Evolutionary conservation across 2,797 vertebrate genomes (phyloP).

Genomic region (Onychomys torridus): DNA sequence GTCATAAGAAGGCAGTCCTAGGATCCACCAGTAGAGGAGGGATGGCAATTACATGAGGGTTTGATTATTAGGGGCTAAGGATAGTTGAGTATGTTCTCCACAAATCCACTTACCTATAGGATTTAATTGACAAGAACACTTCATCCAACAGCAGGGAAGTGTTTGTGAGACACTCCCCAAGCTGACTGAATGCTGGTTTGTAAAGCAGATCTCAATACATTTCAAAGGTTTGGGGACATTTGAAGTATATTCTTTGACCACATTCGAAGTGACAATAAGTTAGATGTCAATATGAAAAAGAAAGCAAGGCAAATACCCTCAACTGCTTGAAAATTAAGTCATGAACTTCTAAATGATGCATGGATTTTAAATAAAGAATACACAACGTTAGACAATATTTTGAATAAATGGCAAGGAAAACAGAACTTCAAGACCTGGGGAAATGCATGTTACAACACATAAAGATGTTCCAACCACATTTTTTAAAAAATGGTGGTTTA

Average conservation of each 20-base stretch:
- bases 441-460: not conserved
- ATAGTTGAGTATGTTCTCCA: not conserved
- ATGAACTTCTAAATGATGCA: constrained; percentile 22
- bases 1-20: not conserved
- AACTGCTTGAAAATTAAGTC: constrained; percentile 40
- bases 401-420: constrained; percentile 10
- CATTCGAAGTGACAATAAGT: constrained; percentile 64
- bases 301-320: not conserved
- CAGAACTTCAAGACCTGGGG: constrained; percentile 1
- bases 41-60: not conserved
- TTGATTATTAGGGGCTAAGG: not conserved
- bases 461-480: not conserved
- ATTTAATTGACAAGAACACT: constrained; percentile 27
- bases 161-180: not conserved
- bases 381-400: constrained; percentile 3
- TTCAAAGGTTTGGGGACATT: constrained; percentile 47
- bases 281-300: constrained; percentile 48
- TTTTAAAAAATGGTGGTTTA: not conserved
- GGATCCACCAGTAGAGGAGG: not conserved
- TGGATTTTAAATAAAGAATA: not conserved
- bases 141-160: not conserved
- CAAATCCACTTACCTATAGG: not conserved
- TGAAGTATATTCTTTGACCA: constrained; percentile 52
- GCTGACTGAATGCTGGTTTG: not conserved
- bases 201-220: constrained; percentile 38